Evolutionary conservation across 37 sponge, comb jelly and placozoan genomes (phyloP).

Genomic region (Axinella damicornis): DNA sequence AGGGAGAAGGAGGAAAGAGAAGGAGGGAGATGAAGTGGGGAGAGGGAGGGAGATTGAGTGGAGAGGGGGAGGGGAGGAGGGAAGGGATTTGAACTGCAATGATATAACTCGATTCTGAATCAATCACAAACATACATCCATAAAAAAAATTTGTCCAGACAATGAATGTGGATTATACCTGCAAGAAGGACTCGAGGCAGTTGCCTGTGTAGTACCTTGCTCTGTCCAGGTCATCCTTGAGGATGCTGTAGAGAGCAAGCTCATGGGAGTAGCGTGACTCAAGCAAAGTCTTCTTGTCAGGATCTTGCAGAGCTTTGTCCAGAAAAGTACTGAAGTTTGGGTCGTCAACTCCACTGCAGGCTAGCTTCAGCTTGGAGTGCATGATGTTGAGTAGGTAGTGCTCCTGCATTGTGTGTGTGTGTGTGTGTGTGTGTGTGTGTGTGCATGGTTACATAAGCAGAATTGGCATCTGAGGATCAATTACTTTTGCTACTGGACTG

Average conservation of each 20-base stretch:
- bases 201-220: slow-evolving; percentile 80
- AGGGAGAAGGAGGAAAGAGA: too few relatives aligned
- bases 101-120: too few relatives aligned
- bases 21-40: too few relatives aligned
- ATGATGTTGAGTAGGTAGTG: slow-evolving; percentile 82
- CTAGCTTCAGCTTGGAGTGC: slow-evolving; percentile 81
- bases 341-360: slow-evolving; percentile 73
- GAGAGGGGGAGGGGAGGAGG: too few relatives aligned
- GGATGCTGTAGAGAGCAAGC: slow-evolving; percentile 74
- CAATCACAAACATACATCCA: too few relatives aligned
- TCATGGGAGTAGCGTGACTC: slow-evolving; percentile 75
- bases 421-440: not conserved
- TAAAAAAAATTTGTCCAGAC: too few relatives aligned
- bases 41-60: too few relatives aligned
- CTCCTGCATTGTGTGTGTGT: slow-evolving; percentile 63
- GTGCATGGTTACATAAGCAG: not conserved
- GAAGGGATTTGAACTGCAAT: too few relatives aligned
- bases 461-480: too few relatives aligned
- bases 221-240: slow-evolving; percentile 83
- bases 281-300: slow-evolving; percentile 40
- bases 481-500: too few relatives aligned
- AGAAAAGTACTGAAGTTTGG: slow-evolving; percentile 64
- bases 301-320: slow-evolving; percentile 46
- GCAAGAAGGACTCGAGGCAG: slow-evolving; percentile 69
- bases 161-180: slow-evolving; percentile 51